These are phyloP conservation scores for Decapterus maruadsi DNA, from an alignment of 2,797 vertebrate genomes.

Conservation along the genomic window DNA sequence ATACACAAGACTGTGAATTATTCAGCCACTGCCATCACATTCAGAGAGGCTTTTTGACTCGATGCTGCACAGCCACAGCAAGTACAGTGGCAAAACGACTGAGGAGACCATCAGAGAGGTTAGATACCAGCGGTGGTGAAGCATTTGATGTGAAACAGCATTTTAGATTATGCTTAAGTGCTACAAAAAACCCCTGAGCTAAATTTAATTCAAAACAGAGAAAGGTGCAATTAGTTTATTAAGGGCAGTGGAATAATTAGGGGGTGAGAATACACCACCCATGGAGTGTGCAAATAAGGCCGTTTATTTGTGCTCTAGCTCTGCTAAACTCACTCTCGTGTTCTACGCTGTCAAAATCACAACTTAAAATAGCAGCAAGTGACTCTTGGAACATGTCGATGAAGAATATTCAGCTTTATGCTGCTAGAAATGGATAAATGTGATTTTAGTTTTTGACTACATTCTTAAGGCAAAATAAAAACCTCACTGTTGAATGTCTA, in stretches of 20 bases:
- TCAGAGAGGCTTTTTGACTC: conserved; percentile 54
- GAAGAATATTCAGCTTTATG: neutral
- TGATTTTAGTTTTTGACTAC: neutral
- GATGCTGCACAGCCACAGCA: conserved; percentile 42
- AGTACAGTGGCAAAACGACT: conserved; percentile 47
- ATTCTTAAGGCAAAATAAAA: conserved; percentile 17
- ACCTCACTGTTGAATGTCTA: neutral
- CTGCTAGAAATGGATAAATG: neutral
- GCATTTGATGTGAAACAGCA: conserved; percentile 27
- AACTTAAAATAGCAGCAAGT: neutral
- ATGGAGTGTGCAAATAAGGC: conserved; percentile 58
- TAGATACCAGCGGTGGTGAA: conserved; percentile 7
- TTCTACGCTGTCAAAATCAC: conserved; percentile 1
- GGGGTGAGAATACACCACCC: conserved; percentile 49
- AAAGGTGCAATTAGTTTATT: conserved; percentile 51
- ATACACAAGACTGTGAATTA: conserved; percentile 83
- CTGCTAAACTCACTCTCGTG: conserved; percentile 33
- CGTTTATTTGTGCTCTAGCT: conserved; percentile 44
- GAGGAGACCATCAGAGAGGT: conserved; percentile 31
- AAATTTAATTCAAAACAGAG: conserved; percentile 17
- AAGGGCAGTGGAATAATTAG: conserved; percentile 47
- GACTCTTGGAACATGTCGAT: conserved; percentile 11
- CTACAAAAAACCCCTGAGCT: conserved; percentile 1
- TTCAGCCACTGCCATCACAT: conserved; percentile 68
- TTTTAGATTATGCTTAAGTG: conserved; percentile 5